Evolutionary conservation across 23 tunicate genomes (phyloP).

Genomic region (Halocynthia roretzi): DNA sequence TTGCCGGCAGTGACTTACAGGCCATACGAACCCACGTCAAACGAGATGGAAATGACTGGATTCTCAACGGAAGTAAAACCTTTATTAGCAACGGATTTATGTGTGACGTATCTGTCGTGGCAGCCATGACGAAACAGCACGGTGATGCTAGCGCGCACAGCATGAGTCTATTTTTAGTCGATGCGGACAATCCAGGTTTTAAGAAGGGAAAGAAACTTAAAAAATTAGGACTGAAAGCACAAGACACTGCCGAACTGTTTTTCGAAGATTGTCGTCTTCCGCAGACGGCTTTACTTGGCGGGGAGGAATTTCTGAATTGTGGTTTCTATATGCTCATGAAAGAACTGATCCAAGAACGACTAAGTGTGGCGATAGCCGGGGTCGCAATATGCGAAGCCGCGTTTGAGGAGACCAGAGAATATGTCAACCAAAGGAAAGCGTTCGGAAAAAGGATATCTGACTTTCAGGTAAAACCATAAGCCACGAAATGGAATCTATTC

Average conservation of each 20-base stretch:
- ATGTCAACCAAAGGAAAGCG: conserved; percentile 97
- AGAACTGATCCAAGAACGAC: conserved; percentile 90
- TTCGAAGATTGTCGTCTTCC: conserved; percentile 90
- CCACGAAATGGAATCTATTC: no score
- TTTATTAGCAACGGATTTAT: conserved; percentile 94
- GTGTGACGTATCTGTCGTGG: conserved; percentile 87
- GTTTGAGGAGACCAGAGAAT: conserved; percentile 92
- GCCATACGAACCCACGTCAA: conserved; percentile 83
- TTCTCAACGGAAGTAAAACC: conserved; percentile 89
- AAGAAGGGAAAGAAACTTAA: conserved; percentile 83
- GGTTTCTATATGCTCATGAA: conserved; percentile 93
- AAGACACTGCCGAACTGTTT: conserved; percentile 94
- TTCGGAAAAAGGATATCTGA: conserved; percentile 87
- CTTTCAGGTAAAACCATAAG: conserved; percentile 19
- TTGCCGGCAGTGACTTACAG: conserved; percentile 95
- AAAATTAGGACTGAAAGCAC: conserved; percentile 91
- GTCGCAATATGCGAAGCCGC: conserved; percentile 74
- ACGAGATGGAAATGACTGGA: conserved; percentile 88
- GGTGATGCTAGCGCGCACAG: conserved; percentile 93
- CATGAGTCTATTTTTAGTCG: conserved; percentile 79
- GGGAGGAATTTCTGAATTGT: conserved; percentile 74
- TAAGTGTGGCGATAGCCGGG: conserved; percentile 55
- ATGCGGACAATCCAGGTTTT: conserved; percentile 80
- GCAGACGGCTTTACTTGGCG: conserved; percentile 78
- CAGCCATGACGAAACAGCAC: conserved; percentile 69